These are phyloP conservation scores for Moxostoma hubbsi DNA, from an alignment of 2,797 vertebrate genomes.

Conservation along the genomic window DNA sequence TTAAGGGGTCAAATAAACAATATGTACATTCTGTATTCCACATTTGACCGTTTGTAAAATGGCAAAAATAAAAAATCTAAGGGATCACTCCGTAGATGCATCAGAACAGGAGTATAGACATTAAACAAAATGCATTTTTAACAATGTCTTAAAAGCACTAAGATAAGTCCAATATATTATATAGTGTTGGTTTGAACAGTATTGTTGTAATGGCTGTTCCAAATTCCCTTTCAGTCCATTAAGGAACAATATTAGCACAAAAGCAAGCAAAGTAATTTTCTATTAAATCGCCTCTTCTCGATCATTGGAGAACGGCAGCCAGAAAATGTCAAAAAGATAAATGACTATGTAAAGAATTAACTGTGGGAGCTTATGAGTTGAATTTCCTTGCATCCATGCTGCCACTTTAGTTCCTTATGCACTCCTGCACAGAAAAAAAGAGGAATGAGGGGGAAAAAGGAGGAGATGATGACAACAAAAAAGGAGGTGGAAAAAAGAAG, in stretches of 20 bases:
- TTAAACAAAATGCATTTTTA: slow-evolving; percentile 32
- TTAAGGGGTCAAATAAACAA: no score
- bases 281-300: slow-evolving; percentile 55
- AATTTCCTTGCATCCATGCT: slow-evolving; percentile 55
- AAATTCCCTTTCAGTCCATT: slow-evolving; percentile 57
- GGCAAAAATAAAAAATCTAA: neutral
- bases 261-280: slow-evolving; percentile 59
- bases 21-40: no score
- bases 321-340: slow-evolving; percentile 60
- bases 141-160: slow-evolving; percentile 46
- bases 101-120: slow-evolving; percentile 4
- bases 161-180: slow-evolving; percentile 33
- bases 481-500: slow-evolving; percentile 63
- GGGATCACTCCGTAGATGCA: slow-evolving; percentile 11
- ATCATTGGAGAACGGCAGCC: slow-evolving; percentile 50
- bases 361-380: slow-evolving; percentile 56
- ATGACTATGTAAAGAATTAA: slow-evolving; percentile 55
- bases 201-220: slow-evolving; percentile 50
- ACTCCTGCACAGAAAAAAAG: slow-evolving; percentile 43
- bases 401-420: slow-evolving; percentile 55
- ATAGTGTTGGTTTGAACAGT: slow-evolving; percentile 55
- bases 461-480: slow-evolving; percentile 36
- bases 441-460: slow-evolving; percentile 7
- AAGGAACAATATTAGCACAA: slow-evolving; percentile 59
- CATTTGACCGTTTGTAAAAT: no score